Evolutionary conservation across 1,140 invertebrate genomes (phyloP), one percentile per base, ranked within the genome.

Genomic region (Oryctes rhinoceros): DNA sequence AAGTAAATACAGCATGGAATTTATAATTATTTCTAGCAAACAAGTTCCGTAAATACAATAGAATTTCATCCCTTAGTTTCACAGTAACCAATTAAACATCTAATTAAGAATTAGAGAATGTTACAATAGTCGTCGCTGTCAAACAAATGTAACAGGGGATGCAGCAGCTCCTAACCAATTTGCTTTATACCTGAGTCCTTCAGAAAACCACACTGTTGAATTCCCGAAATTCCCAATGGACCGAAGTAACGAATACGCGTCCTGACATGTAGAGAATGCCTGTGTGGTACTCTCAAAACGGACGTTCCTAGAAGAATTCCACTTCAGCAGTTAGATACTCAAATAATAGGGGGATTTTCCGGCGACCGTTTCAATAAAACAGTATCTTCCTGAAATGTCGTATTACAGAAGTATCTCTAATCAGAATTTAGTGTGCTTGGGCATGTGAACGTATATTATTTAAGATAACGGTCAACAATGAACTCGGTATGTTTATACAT

Each of bases 211-310:
- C 53, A 59, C 18, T 15, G 53, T 59, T 18, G 15, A 59, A 59
- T 59, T 59, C 53, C 53, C 53, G 53, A 59, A 59, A 59, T 59
- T 59, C 18, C 18, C 53, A 18, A n/a, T 6, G 15, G 53, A 59
- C 53, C n/a, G 15, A 59, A 15, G 53, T 18, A 59, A 15, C 53
- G 5, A 44, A 10, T 44, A 59, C n/a, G 13, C 15, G 15, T 18
- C 15, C 53, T 18, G 53, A 59, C 53, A 59, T 59, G 5, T 59
- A 59, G 53, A 59, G 53, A 59, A 59, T 59, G 53, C n/a, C 53
- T 18, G 13, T 18, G 53, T 59, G 15, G n/a, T 59, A 59, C 18
- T 3, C 53, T 59, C 53, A 18, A 59, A 59, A 59, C 53, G 13
- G 15, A 59, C 18, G 53, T 59, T 59, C n/a, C 18, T 18, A n/a